Percentiles rank a stretch among this genome's conserved stretches.
Evolutionary conservation across 2,113 vertebrate species (phyloP).

Genomic region (Paraplagusia blochii): DNA sequence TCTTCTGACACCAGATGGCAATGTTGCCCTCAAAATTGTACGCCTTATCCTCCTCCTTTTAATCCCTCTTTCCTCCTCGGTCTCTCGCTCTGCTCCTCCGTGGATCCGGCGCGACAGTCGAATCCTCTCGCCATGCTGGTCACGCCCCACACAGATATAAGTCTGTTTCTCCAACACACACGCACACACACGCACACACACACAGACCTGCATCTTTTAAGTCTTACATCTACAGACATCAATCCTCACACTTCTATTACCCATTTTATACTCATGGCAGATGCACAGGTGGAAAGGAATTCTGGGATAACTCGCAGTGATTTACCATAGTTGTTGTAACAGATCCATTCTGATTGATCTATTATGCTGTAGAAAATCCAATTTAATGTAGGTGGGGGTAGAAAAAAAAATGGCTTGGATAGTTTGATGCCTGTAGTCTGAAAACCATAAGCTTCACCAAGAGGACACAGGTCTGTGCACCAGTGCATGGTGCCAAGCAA

Average conservation of each 20-base stretch:
- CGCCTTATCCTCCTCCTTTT: conserved; percentile 15
- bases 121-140: conserved; percentile 68
- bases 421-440: conserved; percentile 10
- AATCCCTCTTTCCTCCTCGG: conserved; percentile 28
- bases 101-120: conserved; percentile 53
- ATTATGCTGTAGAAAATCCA: too few relatives aligned
- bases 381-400: too few relatives aligned
- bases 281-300: conserved; percentile 37
- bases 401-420: too few relatives aligned
- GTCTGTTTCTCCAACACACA: conserved; percentile 40
- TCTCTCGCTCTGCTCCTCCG: conserved; percentile 31
- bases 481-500: conserved; percentile 7
- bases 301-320: too few relatives aligned
- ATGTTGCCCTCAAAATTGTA: conserved; percentile 42
- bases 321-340: neutral
- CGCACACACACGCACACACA: conserved; percentile 10
- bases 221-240: conserved; percentile 13
- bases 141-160: conserved; percentile 68
- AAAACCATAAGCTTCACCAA: conserved; percentile 17
- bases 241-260: conserved; percentile 47
- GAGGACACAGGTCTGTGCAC: conserved; percentile 7
- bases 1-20: conserved; percentile 51
- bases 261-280: conserved; percentile 48
- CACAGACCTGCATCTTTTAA: conserved; percentile 4
- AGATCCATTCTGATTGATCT: conserved; percentile 20